Evolutionary conservation across 2,888 invertebrate species (phyloP).

Genomic region (Boloria euphrosyne): DNA sequence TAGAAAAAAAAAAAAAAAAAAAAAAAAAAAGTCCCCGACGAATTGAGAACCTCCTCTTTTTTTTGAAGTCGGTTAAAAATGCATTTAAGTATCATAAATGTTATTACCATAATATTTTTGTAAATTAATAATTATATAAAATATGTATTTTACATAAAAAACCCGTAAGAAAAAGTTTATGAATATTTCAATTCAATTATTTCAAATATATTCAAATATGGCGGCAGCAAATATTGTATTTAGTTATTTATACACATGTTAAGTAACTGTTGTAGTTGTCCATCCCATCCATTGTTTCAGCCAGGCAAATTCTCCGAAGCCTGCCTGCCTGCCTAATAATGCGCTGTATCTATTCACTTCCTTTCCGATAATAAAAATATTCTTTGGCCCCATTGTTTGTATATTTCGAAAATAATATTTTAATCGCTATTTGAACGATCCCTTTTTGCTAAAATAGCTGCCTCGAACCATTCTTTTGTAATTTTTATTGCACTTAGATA

Average conservation of each 20-base stretch:
- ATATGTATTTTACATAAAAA: too few species aligned
- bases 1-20: too few species aligned
- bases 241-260: slow-evolving; percentile 54
- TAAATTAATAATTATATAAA: too few species aligned
- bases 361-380: slow-evolving; percentile 73
- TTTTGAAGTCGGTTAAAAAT: too few species aligned
- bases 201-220: slow-evolving; percentile 20
- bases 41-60: too few species aligned
- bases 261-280: slow-evolving; percentile 52
- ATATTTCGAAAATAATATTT: slow-evolving; percentile 69
- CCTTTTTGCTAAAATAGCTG: slow-evolving; percentile 56
- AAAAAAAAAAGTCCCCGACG: too few species aligned
- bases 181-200: slow-evolving; percentile 8
- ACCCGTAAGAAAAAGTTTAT: neutral
- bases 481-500: slow-evolving; percentile 63
- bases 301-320: slow-evolving; percentile 64
- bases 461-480: slow-evolving; percentile 55
- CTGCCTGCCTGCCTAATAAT: slow-evolving; percentile 58
- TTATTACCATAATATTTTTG: too few species aligned
- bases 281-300: slow-evolving; percentile 63
- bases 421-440: slow-evolving; percentile 67
- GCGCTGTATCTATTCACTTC: slow-evolving; percentile 72
- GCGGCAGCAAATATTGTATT: slow-evolving; percentile 39
- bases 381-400: slow-evolving; percentile 66
- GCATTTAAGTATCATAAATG: too few species aligned